A percentile compares a stretch with the other conserved stretches of the same genome.
Evolutionary conservation across 2,113 vertebrate genomes (phyloP).

Genomic region (Budorcas taxicolor): DNA sequence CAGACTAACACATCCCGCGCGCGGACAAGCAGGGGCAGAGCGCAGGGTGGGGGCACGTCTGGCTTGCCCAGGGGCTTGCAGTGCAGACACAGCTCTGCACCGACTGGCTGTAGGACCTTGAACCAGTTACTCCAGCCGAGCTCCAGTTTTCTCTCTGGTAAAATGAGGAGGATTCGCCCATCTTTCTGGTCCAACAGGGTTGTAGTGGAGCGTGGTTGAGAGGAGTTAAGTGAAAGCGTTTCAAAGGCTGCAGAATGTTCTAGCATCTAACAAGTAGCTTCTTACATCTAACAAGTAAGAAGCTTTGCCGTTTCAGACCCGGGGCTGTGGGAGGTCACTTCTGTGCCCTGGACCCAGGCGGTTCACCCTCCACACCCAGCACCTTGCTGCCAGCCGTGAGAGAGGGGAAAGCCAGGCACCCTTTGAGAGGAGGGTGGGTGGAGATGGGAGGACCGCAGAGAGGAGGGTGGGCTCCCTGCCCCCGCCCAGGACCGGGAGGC

Average conservation of each 20-base stretch:
- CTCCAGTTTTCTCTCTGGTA: background rate
- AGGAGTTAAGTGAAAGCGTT: background rate
- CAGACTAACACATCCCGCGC: accelerated
- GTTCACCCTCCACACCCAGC: background rate
- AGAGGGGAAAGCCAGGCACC: background rate
- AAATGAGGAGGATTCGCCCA: background rate
- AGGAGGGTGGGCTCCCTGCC: background rate
- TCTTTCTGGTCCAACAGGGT: background rate
- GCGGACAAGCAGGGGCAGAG: accelerated
- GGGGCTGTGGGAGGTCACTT: accelerated
- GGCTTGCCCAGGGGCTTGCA: accelerated
- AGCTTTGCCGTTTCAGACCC: background rate
- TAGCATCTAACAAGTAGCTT: too few species aligned
- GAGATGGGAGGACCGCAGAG: background rate
- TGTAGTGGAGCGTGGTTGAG: accelerated
- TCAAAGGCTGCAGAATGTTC: background rate
- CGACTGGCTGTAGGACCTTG: accelerated
- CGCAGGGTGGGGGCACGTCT: accelerated
- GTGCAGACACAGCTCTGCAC: accelerated
- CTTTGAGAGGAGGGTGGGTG: accelerated
- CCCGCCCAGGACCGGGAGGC: background rate
- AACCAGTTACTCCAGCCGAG: background rate
- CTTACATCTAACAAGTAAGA: background rate
- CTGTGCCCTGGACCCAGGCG: background rate
- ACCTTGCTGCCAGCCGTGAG: background rate